Percentiles rank a stretch among this genome's conserved stretches.
phyloP scores from a whole-genome alignment of 2,797 vertebrate genomes.

The Scomberomorus guttatus region DNA sequence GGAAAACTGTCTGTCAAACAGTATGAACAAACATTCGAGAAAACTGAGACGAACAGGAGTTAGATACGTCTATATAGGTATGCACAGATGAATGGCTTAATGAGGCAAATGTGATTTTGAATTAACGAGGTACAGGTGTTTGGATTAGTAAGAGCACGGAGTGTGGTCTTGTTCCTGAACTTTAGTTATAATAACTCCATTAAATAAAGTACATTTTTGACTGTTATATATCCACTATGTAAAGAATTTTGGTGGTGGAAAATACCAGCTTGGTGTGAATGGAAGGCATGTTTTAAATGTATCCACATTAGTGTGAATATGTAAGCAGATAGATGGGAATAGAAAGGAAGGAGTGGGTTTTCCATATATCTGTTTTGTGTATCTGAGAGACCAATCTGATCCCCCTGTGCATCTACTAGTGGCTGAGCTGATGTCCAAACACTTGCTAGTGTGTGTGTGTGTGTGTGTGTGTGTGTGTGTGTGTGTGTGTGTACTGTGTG shows the following conservation, averaged over 20 bases:
- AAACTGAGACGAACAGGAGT: too few species aligned
- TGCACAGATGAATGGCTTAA: too few species aligned
- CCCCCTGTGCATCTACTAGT: conserved; percentile 21
- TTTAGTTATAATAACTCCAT: too few species aligned
- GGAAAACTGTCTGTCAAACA: too few species aligned
- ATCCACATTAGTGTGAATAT: neutral
- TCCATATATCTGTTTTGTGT: neutral
- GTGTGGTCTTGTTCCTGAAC: too few species aligned
- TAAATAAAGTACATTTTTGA: too few species aligned
- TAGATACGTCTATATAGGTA: too few species aligned
- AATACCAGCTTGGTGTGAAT: neutral
- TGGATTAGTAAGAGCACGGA: too few species aligned
- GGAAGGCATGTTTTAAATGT: neutral
- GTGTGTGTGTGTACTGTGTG: conserved; percentile 1
- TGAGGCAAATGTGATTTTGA: too few species aligned
- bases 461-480: conserved; percentile 8
- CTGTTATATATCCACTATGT: too few species aligned
- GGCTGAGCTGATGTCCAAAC: conserved; percentile 23
- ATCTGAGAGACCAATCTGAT: neutral
- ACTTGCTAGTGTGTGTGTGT: conserved; percentile 1
- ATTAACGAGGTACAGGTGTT: too few species aligned
- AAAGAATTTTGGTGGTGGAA: neutral
- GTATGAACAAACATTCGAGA: too few species aligned
- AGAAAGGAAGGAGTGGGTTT: neutral
- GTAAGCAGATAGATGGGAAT: neutral